phyloP scores from a whole-genome alignment of 2,113 vertebrate species.

The Heliornis fulica region DNA sequence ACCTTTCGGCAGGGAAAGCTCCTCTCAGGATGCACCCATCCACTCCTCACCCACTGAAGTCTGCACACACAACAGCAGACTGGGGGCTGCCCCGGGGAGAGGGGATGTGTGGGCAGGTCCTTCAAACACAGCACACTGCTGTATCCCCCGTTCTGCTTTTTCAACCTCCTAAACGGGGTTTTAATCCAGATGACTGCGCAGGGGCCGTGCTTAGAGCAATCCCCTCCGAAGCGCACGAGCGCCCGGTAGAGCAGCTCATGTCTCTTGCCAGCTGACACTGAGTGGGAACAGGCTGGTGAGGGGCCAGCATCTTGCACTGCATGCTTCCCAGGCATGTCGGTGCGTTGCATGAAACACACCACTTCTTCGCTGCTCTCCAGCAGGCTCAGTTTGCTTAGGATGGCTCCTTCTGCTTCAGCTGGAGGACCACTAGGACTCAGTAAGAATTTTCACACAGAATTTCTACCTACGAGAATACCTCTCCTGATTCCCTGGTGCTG shows the following conservation, averaged over 20 bases:
- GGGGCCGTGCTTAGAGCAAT: neutral
- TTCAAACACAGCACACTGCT: neutral
- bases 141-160: neutral
- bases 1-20: neutral
- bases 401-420: neutral
- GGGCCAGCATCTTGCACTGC: neutral
- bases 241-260: neutral
- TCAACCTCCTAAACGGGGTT: neutral
- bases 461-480: neutral
- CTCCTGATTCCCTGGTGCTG: neutral
- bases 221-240: neutral
- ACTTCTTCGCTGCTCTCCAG: neutral
- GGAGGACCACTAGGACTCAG: neutral
- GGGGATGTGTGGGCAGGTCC: neutral
- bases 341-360: neutral
- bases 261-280: neutral
- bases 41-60: neutral
- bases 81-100: neutral
- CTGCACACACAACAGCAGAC: neutral
- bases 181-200: neutral
- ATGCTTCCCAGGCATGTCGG: neutral
- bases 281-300: neutral
- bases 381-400: neutral
- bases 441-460: neutral
- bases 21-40: neutral